These are phyloP conservation scores for Melitaea athalia DNA, from an alignment of 2,888 invertebrate species.

Conservation along the genomic window DNA sequence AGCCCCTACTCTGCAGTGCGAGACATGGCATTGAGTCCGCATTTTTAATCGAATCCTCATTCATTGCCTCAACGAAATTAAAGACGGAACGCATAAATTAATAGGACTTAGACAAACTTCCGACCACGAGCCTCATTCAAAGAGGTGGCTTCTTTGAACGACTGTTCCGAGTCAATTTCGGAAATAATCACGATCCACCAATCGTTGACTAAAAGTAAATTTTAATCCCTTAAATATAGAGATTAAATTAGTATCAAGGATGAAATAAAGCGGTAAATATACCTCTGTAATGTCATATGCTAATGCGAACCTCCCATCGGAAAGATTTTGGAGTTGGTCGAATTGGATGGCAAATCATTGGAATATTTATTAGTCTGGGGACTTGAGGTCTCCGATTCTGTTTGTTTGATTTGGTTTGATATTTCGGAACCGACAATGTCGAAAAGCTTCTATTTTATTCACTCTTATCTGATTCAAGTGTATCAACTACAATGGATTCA, in stretches of 20 bases:
- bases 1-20: conserved; percentile 45
- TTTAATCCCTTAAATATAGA: conserved; percentile 32
- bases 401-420: conserved; percentile 50
- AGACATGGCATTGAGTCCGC: conserved; percentile 57
- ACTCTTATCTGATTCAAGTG: conserved; percentile 15
- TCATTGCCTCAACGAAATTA: conserved; percentile 61
- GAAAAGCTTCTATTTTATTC: neutral
- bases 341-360: conserved; percentile 75
- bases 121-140: conserved; percentile 62
- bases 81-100: conserved; percentile 76
- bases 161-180: conserved; percentile 23
- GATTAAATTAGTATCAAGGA: conserved; percentile 35
- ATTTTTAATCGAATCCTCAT: conserved; percentile 70
- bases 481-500: neutral
- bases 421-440: conserved; percentile 23
- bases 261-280: conserved; percentile 32
- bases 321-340: conserved; percentile 69
- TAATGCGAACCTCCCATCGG: conserved; percentile 70
- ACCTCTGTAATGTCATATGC: conserved; percentile 61
- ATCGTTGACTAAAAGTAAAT: conserved; percentile 11
- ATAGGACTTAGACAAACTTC: conserved; percentile 67
- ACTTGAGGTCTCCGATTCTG: conserved; percentile 54
- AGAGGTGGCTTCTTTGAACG: conserved; percentile 49
- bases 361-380: conserved; percentile 76
- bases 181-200: conserved; percentile 7